Base-by-base conservation (phyloP, 2,113 vertebrate genomes). In the Pygoscelis antarcticus region DNA sequence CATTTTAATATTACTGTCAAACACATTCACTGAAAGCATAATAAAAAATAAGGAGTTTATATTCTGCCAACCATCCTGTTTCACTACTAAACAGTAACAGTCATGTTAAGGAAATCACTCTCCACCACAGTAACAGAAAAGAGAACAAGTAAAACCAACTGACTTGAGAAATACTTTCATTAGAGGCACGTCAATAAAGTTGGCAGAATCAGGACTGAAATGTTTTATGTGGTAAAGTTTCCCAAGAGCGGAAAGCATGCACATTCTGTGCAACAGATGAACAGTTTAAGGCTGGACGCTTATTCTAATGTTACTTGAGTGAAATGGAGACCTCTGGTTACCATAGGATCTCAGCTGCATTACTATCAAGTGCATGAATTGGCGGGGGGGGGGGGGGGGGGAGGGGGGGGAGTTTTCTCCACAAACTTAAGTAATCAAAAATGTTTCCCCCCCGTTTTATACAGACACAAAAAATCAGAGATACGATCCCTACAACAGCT, bases 381-480 rank as follows among this genome's bases (percentile, higher is more conserved):
- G 9, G 44, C 8, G 7, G 7, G 44, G 7, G 17, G 44, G 44
- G 44, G 17, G 44, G 13, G 42, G 36, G n/a, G n/a, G n/a, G n/a
- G n/a, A n/a, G n/a, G n/a, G n/a, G 6, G 42, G 42, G 42, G 42
- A 44, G 10, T 58, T 17, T 32, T 62, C 44, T 55, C 23, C 64
- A 16, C 6, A 21, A 65, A 76, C n/a, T 17, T 3, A 60, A 69
- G 38, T 30, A 34, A 55, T 18, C 1, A 49, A 70, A 61, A 36
- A 1, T 2, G 0, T 25, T 26, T 7, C 9, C 6, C 13, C 29
- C 1, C 6, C 9, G 9, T 15, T 92, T 46, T 17, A 65, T 13
- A 49, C 14, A 36, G 4, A 32, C 57, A 77, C 11, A 62, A 21
- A 62, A n/a, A 25, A 13, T 15, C 8, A 11, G 40, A 52, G 18